Percentiles rank a stretch among this genome's conserved stretches.
These are phyloP conservation scores for Coregonus suidteri DNA, from an alignment of 2,797 vertebrate genomes.

Conservation along the genomic window DNA sequence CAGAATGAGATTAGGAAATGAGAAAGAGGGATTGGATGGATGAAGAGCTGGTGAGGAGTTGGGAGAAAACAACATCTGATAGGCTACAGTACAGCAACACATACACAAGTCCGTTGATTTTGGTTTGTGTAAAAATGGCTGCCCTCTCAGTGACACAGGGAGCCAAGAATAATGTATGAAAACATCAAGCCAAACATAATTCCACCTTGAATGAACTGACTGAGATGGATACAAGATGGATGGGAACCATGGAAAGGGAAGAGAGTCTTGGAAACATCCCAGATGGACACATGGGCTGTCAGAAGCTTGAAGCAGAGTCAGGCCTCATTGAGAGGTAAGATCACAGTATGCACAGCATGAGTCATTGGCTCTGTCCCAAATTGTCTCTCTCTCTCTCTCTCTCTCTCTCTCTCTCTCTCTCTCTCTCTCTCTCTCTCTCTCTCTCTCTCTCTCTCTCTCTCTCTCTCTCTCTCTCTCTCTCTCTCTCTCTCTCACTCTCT, in stretches of 20 bases:
- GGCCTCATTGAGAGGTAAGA: constrained; percentile 25
- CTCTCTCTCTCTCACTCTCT: too few species aligned
- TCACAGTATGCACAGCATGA: constrained; percentile 2
- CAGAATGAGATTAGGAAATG: not conserved
- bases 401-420: too few species aligned
- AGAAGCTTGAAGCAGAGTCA: constrained; percentile 12
- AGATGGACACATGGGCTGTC: not conserved
- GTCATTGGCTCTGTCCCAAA: not conserved
- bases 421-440: too few species aligned
- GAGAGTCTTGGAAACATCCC: not conserved
- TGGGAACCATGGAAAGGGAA: not conserved
- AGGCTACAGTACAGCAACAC: too few species aligned
- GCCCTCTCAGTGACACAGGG: not conserved
- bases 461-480: too few species aligned
- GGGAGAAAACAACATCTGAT: not conserved
- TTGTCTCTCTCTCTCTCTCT: too few species aligned
- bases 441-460: not conserved
- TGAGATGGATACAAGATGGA: not conserved
- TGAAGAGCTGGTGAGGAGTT: not conserved
- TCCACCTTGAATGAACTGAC: not conserved
- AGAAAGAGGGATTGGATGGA: not conserved
- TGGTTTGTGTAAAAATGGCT: not conserved
- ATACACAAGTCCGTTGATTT: not conserved
- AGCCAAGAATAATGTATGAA: not conserved
- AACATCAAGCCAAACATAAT: not conserved